A percentile compares a stretch with the other conserved stretches of the same genome.
Conservation (phyloP, 2,797 vertebrate genomes). For the Lepilemur ruficaudatus region DNA sequence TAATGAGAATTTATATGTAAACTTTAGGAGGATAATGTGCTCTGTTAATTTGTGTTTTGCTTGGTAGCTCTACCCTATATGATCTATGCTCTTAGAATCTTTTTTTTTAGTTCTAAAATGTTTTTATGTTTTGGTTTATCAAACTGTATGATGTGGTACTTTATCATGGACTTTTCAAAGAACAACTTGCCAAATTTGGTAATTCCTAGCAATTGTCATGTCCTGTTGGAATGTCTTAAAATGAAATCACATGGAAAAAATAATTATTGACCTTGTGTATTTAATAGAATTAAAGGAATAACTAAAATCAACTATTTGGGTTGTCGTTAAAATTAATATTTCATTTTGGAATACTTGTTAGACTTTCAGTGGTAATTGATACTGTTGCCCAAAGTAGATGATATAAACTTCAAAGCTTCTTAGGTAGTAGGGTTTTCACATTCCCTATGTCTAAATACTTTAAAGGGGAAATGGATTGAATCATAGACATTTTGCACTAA, state of each 20-base stretch:
- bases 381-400: not conserved
- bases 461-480: constrained; percentile 35
- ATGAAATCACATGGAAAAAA: not conserved
- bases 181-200: not conserved
- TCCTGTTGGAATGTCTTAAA: constrained; percentile 68
- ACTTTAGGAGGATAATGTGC: not conserved
- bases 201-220: constrained; percentile 49
- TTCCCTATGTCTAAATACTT: constrained; percentile 37
- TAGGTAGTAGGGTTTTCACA: not conserved
- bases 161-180: not conserved
- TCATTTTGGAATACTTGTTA: constrained; percentile 12
- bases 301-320: not conserved
- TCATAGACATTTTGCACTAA: not conserved
- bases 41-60: not conserved
- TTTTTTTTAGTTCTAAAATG: not conserved
- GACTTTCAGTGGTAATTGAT: not conserved
- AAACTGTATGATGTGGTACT: not conserved
- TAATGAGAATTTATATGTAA: not conserved
- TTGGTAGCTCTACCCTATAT: not conserved
- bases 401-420: not conserved
- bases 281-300: constrained; percentile 4
- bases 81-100: not conserved
- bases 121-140: not conserved
- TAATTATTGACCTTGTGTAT: not conserved
- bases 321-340: constrained; percentile 31